A percentile compares a stretch with the other conserved stretches of the same genome.
phyloP scores from a whole-genome alignment of 2,797 vertebrate genomes.

The Craterocephalus amniculus region DNA sequence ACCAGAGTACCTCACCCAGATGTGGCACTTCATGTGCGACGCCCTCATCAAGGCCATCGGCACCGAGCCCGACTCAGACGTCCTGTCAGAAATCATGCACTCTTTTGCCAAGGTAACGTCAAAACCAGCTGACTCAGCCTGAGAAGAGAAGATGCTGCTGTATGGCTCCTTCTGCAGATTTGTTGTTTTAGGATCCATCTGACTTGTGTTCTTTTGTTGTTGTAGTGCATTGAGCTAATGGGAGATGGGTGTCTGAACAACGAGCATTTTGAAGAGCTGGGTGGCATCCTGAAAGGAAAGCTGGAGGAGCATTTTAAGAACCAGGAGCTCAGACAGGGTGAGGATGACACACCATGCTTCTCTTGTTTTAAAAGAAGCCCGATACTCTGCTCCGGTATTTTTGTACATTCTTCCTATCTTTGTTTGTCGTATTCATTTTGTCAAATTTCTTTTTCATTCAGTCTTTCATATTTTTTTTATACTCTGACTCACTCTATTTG shows the following conservation, averaged over 20 bases:
- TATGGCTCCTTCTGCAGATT: neutral
- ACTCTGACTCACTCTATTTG: too few relatives aligned
- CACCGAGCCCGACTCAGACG: conserved; percentile 96
- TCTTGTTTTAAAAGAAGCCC: too few relatives aligned
- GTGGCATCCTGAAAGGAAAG: conserved; percentile 94
- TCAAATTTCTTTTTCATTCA: too few relatives aligned
- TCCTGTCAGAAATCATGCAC: conserved; percentile 99
- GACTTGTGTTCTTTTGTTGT: neutral
- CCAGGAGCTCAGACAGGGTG: conserved; percentile 95
- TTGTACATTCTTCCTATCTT: neutral
- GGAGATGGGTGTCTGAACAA: conserved; percentile 97
- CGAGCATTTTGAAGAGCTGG: conserved; percentile 97
- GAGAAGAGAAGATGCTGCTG: neutral
- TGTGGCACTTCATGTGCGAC: conserved; percentile 99
- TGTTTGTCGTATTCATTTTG: neutral
- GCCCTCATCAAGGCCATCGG: conserved; percentile 98
- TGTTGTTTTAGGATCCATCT: neutral
- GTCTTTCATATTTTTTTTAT: too few relatives aligned
- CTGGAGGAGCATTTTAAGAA: conserved; percentile 99
- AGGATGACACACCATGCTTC: conserved; percentile 15
- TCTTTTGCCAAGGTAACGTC: conserved; percentile 94
- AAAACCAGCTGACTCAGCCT: neutral
- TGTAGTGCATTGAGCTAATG: conserved; percentile 96
- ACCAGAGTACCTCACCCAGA: conserved; percentile 96
- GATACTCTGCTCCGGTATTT: too few relatives aligned